Base-by-base conservation (phyloP, 1,140 invertebrate genomes). In the Temnothorax longispinosus region DNA sequence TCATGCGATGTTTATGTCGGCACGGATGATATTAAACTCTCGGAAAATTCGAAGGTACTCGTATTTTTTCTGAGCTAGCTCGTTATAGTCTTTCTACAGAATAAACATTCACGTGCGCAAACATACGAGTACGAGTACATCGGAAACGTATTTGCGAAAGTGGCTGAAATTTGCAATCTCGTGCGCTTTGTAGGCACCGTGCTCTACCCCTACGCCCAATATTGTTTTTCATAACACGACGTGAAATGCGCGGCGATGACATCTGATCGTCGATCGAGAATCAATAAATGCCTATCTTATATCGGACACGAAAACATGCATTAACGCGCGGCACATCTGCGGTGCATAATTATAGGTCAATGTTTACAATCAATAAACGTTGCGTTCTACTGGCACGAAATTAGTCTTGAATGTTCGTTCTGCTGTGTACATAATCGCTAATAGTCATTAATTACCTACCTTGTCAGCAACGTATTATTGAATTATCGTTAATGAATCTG, bases 191-290 rank as follows among this genome's bases (percentile, higher is more conserved):
- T 74, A 60, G 54, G 7, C 32, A 50, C 27, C 38, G 10, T 8
- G 56, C 72, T 58, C 72, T 47, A 62, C 13, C 32, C 21, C 27
- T n/a, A n/a, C 32, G 8, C 7, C 38, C 54, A 60, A 84, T 84
- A 84, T 84, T 84, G 69, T 84, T 84, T 84, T 74, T 84, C 80
- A 84, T 50, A 84, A 84, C 41, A 74, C n/a, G n/a, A 58, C 18
- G 15, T 13, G 35, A 74, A 84, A 50, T 35, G 13, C n/a, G 27
- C 56, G 41, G 13, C 41, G 44, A 60, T 60, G 54, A 84, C 69
- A 47, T 74, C 67, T 82, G 18, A 84, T 84, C 32, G 54, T 47
- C 69, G 54, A 60, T 74, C 32, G 54, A 7, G 13, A 74, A 82
- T 84, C 41, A 74, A 84, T 18, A 38, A 38, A 21, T 35, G 18